phyloP scores from a whole-genome alignment of 2,113 vertebrate genomes.

The Emydocephalus ijimae region DNA sequence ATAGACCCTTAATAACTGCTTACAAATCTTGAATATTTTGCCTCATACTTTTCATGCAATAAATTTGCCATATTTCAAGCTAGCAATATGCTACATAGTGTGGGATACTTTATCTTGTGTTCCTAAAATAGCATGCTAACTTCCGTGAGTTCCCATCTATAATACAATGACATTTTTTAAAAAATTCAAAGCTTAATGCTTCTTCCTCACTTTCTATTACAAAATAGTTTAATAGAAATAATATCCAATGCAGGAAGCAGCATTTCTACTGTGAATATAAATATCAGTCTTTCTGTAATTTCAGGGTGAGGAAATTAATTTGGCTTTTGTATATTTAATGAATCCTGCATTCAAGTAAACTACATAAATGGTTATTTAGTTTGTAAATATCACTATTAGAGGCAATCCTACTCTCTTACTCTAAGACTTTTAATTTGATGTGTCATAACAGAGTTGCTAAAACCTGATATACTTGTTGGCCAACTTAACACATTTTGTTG shows the following conservation, averaged over 20 bases:
- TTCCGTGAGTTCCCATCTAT: not conserved
- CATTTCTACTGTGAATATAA: not conserved
- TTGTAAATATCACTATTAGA: conserved; percentile 32
- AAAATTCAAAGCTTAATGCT: not conserved
- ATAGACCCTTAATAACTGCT: not conserved
- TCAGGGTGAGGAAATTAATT: not conserved
- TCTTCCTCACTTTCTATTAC: not conserved
- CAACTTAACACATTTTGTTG: conserved; percentile 50
- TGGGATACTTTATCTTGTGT: not conserved
- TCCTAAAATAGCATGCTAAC: not conserved
- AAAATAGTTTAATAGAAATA: not conserved
- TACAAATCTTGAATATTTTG: not conserved
- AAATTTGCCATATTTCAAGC: not conserved
- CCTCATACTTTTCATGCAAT: not conserved
- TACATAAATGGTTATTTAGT: not conserved
- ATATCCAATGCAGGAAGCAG: not conserved
- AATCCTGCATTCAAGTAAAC: not conserved
- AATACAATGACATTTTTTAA: not conserved
- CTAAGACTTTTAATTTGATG: conserved; percentile 55
- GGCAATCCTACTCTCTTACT: conserved; percentile 42
- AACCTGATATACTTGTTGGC: conserved; percentile 63
- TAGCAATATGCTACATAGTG: not conserved
- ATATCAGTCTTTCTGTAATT: not conserved
- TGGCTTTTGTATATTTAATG: not conserved
- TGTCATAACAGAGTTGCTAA: conserved; percentile 58